These are phyloP conservation scores for Empis livida DNA, from an alignment of 2,888 invertebrate genomes.

Conservation along the genomic window DNA sequence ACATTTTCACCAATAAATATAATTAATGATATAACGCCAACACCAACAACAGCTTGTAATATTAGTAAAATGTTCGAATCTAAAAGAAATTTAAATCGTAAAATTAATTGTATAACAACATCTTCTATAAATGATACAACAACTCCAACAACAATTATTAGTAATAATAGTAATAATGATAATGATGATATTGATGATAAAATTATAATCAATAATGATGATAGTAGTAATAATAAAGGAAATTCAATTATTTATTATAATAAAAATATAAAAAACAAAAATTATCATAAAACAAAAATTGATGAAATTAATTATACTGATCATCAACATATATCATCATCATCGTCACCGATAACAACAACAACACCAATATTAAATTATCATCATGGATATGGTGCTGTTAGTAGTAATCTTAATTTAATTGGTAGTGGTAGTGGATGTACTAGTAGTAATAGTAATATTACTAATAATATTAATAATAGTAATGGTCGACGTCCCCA, in stretches of 20 bases:
- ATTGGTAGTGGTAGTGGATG: not conserved
- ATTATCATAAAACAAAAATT: no score
- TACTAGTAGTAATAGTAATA: not conserved
- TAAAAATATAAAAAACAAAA: constrained; percentile 1
- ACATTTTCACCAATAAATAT: constrained; percentile 6
- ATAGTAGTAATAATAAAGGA: not conserved
- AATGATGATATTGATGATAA: not conserved
- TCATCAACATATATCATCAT: constrained; percentile 1
- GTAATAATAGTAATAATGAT: no score
- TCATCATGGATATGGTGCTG: constrained; percentile 5
- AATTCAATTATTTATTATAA: not conserved
- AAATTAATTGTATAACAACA: no score
- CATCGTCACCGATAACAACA: constrained; percentile 8
- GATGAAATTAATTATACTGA: no score
- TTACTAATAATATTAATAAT: constrained; percentile 5
- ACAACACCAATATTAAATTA: no score
- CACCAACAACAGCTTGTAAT: no score
- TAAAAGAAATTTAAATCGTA: not conserved
- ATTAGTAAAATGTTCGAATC: not conserved
- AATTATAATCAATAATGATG: not conserved
- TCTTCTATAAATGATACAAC: no score
- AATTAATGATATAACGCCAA: constrained; percentile 7
- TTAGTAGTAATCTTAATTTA: not conserved
- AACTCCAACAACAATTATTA: no score
- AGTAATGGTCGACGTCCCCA: constrained; percentile 9